A percentile compares a stretch with the other conserved stretches of the same genome.
Evolutionary conservation across 2,113 vertebrate species (phyloP).

Genomic region (Tor tambroides): DNA sequence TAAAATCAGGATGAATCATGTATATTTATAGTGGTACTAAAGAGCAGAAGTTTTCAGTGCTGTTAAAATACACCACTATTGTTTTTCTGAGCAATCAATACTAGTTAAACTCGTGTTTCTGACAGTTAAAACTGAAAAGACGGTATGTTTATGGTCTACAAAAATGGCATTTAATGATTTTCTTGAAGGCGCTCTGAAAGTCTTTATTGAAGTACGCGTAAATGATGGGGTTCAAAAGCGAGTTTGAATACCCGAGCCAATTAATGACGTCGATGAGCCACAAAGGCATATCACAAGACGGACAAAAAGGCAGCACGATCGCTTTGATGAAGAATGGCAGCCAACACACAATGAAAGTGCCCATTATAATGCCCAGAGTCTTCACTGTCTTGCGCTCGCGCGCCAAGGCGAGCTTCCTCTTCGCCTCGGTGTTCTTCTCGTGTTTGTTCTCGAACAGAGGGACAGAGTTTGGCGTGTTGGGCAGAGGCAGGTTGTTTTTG

Average conservation of each 20-base stretch:
- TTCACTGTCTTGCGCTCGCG: slow-evolving; percentile 96
- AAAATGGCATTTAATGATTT: slow-evolving; percentile 95
- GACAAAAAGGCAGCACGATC: slow-evolving; percentile 91
- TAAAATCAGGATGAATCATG: neutral
- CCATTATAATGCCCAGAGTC: slow-evolving; percentile 97
- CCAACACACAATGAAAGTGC: slow-evolving; percentile 98
- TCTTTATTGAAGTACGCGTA: slow-evolving; percentile 99
- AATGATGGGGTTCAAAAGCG: slow-evolving; percentile 96
- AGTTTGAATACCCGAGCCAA: slow-evolving; percentile 98
- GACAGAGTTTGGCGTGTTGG: slow-evolving; percentile 72
- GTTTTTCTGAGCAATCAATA: neutral
- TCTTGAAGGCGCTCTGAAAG: slow-evolving; percentile 97
- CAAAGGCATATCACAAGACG: slow-evolving; percentile 86
- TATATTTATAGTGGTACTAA: neutral
- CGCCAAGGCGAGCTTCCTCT: slow-evolving; percentile 90
- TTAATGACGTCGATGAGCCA: slow-evolving; percentile 90
- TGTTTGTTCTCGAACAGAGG: slow-evolving; percentile 81
- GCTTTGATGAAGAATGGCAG: slow-evolving; percentile 97
- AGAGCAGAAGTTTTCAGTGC: neutral
- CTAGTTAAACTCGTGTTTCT: neutral
- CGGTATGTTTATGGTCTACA: slow-evolving; percentile 77
- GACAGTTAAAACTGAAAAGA: neutral
- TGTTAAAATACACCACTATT: slow-evolving; percentile 5
- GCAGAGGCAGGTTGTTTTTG: slow-evolving; percentile 84
- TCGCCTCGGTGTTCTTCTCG: slow-evolving; percentile 87